Percentiles rank a stretch among this genome's conserved stretches.
These are phyloP conservation scores for Sciurus vulgaris DNA, from an alignment of 2,797 vertebrate species.

Conservation along the genomic window DNA sequence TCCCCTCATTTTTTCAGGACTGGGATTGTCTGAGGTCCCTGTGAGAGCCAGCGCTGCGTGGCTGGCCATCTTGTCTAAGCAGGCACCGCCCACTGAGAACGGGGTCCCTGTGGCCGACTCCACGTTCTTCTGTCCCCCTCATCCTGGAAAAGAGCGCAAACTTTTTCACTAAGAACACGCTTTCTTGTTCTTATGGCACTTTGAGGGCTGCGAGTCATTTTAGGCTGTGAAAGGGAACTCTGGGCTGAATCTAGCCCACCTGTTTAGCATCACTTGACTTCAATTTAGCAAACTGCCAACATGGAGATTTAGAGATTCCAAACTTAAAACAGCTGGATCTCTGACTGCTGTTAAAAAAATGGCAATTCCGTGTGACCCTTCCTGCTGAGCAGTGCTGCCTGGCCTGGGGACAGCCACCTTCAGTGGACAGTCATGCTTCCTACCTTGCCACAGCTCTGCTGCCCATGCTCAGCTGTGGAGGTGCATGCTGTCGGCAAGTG, in stretches of 20 bases:
- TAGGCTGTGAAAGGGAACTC: background rate
- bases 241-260: background rate
- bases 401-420: too few species aligned
- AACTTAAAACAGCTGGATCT: background rate
- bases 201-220: rapidly evolving
- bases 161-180: rapidly evolving
- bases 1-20: too few species aligned
- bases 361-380: background rate
- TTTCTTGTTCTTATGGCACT: background rate
- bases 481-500: too few species aligned
- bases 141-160: too few species aligned
- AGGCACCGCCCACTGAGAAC: too few species aligned
- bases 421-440: too few species aligned
- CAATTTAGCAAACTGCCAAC: background rate
- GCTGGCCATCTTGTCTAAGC: too few species aligned
- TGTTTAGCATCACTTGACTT: background rate
- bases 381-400: background rate
- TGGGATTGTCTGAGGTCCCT: background rate
- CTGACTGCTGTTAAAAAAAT: background rate
- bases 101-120: too few species aligned
- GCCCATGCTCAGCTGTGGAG: too few species aligned
- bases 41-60: too few species aligned
- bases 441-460: too few species aligned
- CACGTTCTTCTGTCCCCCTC: too few species aligned
- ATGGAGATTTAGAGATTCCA: background rate